These are phyloP conservation scores for Albula goreensis DNA, from an alignment of 2,113 vertebrate species.

Conservation along the genomic window DNA sequence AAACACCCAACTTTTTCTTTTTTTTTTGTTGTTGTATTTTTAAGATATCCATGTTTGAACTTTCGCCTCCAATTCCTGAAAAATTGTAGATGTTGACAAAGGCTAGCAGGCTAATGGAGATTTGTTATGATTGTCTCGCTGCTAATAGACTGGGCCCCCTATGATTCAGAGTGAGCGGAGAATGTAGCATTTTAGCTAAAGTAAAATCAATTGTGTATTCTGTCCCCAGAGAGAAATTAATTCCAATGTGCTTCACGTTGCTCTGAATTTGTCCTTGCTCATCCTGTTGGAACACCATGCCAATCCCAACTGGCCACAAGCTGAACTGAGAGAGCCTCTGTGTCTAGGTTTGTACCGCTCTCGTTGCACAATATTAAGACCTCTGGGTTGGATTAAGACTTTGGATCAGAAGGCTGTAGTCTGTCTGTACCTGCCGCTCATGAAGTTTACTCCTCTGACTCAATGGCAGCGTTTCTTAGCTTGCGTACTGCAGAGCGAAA, in stretches of 20 bases:
- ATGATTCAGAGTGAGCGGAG: neutral
- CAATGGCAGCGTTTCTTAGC: too few relatives aligned
- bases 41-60: neutral
- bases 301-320: too few relatives aligned
- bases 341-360: too few relatives aligned
- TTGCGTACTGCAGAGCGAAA: too few relatives aligned
- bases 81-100: neutral
- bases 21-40: neutral
- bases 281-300: neutral
- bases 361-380: too few relatives aligned
- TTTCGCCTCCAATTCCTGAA: neutral
- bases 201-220: neutral
- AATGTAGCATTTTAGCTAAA: neutral
- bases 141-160: too few relatives aligned
- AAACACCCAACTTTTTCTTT: neutral
- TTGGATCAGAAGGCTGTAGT: too few relatives aligned
- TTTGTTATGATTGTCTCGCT: too few relatives aligned
- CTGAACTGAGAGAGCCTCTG: too few relatives aligned
- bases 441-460: neutral
- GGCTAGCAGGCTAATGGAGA: too few relatives aligned
- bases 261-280: neutral
- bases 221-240: neutral
- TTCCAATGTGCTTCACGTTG: neutral
- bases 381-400: too few relatives aligned
- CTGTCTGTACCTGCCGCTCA: too few relatives aligned